Conservation (phyloP, 2,113 vertebrate genomes). For the Notothenia rossii region DNA sequence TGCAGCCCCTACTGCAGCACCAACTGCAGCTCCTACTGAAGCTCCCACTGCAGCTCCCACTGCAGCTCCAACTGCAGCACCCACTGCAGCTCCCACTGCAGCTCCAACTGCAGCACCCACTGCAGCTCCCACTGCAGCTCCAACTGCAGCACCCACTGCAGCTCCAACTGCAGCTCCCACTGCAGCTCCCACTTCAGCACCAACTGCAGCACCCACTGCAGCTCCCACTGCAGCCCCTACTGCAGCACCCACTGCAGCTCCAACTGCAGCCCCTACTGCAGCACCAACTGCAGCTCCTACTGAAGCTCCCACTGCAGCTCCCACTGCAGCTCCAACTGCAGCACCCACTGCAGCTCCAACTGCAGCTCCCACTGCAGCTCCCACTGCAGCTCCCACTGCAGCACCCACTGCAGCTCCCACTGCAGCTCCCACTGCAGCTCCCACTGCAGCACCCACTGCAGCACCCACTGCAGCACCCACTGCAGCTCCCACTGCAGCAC, state of each 20-base stretch:
- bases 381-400: neutral
- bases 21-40: too few relatives aligned
- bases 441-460: neutral
- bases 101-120: too few relatives aligned
- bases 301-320: neutral
- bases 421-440: neutral
- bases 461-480: constrained; percentile 44
- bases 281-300: neutral
- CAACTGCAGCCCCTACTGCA: neutral
- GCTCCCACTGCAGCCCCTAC: too few relatives aligned
- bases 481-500: neutral
- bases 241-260: neutral
- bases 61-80: neutral
- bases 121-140: too few relatives aligned
- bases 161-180: neutral
- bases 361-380: neutral
- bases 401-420: neutral
- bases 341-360: neutral
- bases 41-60: constrained; percentile 42
- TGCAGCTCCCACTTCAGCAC: neutral
- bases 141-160: neutral
- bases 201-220: too few relatives aligned
- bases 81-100: too few relatives aligned
- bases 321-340: neutral
- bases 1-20: too few relatives aligned